Percentiles rank a stretch among this genome's conserved stretches.
These are phyloP conservation scores for Perizoma flavofasciatum DNA, from an alignment of 2,888 invertebrate genomes.

Conservation along the genomic window DNA sequence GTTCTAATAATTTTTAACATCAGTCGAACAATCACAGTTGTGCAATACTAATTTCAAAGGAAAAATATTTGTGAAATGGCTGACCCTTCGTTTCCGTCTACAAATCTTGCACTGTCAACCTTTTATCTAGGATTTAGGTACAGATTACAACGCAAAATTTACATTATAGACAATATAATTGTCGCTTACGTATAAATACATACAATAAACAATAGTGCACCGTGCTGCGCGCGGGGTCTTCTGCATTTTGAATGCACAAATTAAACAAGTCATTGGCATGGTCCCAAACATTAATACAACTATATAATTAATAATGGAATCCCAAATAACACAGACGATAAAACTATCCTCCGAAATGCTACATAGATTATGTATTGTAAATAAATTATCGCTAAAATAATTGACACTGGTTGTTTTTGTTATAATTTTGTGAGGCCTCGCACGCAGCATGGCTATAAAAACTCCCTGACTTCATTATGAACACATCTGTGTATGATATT, in stretches of 20 bases:
- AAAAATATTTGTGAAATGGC: slow-evolving; percentile 24
- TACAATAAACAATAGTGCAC: slow-evolving; percentile 33
- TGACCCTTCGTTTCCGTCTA: slow-evolving; percentile 9
- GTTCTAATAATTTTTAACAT: slow-evolving; percentile 31
- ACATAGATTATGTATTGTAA: slow-evolving; percentile 28
- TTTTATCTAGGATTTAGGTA: slow-evolving; percentile 48
- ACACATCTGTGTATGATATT: slow-evolving; percentile 18
- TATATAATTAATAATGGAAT: slow-evolving; percentile 13
- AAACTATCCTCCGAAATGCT: slow-evolving; percentile 18
- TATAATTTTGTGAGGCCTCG: slow-evolving; percentile 22
- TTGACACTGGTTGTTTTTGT: slow-evolving; percentile 44
- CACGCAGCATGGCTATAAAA: slow-evolving; percentile 28
- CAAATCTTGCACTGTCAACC: slow-evolving; percentile 26
- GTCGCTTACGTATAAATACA: slow-evolving; percentile 40
- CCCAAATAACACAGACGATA: slow-evolving; percentile 29
- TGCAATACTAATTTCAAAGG: slow-evolving; percentile 24
- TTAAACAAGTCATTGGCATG: slow-evolving; percentile 19
- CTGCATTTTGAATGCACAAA: slow-evolving; percentile 41
- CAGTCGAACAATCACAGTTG: slow-evolving; percentile 39
- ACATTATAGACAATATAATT: slow-evolving; percentile 46
- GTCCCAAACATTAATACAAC: slow-evolving; percentile 26
- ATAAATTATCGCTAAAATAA: slow-evolving; percentile 43
- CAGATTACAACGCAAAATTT: slow-evolving; percentile 57
- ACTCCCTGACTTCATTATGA: slow-evolving; percentile 19
- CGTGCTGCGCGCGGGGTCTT: slow-evolving; percentile 30